A percentile compares a stretch with the other conserved stretches of the same genome.
Conservation (phyloP, 1,140 invertebrate species). For the Megalonaias nervosa region DNA sequence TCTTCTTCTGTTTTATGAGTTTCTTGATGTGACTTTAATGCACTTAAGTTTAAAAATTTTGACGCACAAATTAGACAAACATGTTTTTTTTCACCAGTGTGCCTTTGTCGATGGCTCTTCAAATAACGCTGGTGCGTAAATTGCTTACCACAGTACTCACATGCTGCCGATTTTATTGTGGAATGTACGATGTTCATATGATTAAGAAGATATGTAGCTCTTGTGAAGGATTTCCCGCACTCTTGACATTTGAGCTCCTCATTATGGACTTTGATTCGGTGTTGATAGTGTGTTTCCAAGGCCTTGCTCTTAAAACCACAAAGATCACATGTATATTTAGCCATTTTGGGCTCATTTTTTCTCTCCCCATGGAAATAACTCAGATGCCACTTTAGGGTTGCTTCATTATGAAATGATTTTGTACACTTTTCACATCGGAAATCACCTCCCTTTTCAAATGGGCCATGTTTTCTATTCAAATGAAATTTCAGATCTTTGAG, state of each 20-base stretch:
- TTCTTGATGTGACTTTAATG: conserved; percentile 36
- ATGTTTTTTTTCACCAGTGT: conserved; percentile 3
- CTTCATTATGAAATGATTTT: conserved; percentile 26
- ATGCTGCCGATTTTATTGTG: not conserved
- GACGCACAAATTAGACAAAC: too few relatives aligned
- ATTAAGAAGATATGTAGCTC: not conserved
- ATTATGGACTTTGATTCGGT: conserved; percentile 22
- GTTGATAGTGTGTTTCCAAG: conserved; percentile 19
- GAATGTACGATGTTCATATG: conserved; percentile 19
- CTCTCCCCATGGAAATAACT: conserved; percentile 29
- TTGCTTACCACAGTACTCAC: conserved; percentile 29
- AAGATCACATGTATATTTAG: conserved; percentile 14
- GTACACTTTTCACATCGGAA: conserved; percentile 30
- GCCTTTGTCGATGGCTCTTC: conserved; percentile 32
- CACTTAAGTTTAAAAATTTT: too few relatives aligned
- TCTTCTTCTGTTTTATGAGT: conserved; percentile 36
- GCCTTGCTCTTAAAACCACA: conserved; percentile 24
- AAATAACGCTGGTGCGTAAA: conserved; percentile 18
- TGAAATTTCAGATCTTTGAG: conserved; percentile 24
- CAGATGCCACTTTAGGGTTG: conserved; percentile 29
- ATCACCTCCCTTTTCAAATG: conserved; percentile 2
- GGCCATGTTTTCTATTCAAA: conserved; percentile 41
- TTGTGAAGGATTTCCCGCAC: conserved; percentile 26
- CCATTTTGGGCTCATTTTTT: conserved; percentile 6
- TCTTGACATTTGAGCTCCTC: conserved; percentile 22